These are phyloP conservation scores for Lathamus discolor DNA, from an alignment of 2,113 vertebrate species.

Conservation along the genomic window DNA sequence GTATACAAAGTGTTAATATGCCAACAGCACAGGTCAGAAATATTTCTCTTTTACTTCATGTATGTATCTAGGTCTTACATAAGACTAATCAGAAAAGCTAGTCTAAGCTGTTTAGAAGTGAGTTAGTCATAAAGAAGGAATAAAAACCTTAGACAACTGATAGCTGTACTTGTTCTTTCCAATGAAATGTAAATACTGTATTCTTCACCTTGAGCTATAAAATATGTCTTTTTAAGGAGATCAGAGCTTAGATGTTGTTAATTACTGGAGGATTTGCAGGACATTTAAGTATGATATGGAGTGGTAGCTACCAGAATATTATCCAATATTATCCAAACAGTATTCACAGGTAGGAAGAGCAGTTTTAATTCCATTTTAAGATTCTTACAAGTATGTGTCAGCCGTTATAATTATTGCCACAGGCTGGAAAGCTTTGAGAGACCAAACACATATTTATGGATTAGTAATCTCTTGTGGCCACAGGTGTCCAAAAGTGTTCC, in stretches of 20 bases:
- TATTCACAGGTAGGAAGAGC: constrained; percentile 53
- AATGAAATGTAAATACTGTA: neutral
- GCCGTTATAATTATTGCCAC: constrained; percentile 61
- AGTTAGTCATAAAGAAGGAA: neutral
- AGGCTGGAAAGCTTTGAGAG: constrained; percentile 47
- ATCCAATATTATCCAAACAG: constrained; percentile 23
- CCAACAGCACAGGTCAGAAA: neutral
- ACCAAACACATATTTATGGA: constrained; percentile 66
- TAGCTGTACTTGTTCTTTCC: neutral
- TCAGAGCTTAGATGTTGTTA: neutral
- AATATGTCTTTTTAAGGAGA: constrained; percentile 3
- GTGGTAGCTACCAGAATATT: neutral
- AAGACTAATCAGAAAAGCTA: neutral
- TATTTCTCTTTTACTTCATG: neutral
- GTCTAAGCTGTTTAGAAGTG: neutral
- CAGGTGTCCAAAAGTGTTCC: constrained; percentile 41
- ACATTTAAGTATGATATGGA: constrained; percentile 23
- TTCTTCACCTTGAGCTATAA: constrained; percentile 19
- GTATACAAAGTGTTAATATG: neutral
- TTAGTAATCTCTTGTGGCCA: constrained; percentile 60
- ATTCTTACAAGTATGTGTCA: constrained; percentile 4
- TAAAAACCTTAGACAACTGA: neutral
- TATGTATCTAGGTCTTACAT: neutral
- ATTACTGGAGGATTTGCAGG: constrained; percentile 57
- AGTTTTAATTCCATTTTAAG: constrained; percentile 63